A percentile compares a stretch with the other conserved stretches of the same genome.
These are phyloP conservation scores for Gobio occitaniae DNA, from an alignment of 2,797 vertebrate species.

Conservation along the genomic window DNA sequence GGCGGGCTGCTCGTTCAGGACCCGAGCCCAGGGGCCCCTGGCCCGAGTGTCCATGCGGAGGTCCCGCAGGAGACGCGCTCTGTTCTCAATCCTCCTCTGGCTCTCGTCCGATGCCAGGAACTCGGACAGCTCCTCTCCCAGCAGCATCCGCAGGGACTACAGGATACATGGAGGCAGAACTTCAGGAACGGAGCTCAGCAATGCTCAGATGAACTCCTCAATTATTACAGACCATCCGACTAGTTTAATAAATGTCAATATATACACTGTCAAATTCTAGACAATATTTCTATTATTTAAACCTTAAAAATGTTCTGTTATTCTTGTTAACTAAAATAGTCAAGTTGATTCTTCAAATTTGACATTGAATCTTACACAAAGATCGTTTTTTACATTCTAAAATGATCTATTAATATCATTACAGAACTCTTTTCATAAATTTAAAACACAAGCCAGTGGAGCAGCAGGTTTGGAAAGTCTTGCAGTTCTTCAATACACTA, in stretches of 20 bases:
- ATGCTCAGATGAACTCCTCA: not conserved
- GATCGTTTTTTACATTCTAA: not conserved
- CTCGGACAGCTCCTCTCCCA: constrained; percentile 83
- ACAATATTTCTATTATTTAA: no score
- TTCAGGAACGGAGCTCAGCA: not conserved
- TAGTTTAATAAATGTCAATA: not conserved
- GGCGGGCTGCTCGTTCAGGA: constrained; percentile 83
- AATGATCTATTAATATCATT: not conserved
- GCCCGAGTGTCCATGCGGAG: constrained; percentile 83
- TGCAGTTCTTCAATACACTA: not conserved
- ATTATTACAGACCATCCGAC: not conserved
- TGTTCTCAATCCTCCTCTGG: constrained; percentile 74
- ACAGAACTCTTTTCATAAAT: not conserved
- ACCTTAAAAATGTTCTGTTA: not conserved
- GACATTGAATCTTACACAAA: not conserved
- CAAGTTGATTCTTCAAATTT: not conserved
- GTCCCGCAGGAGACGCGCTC: constrained; percentile 83
- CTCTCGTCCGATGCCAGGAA: constrained; percentile 81
- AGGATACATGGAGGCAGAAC: constrained; percentile 33
- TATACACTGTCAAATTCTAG: not conserved
- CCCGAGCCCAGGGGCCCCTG: constrained; percentile 85
- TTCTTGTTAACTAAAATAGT: not conserved
- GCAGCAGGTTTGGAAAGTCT: not conserved
- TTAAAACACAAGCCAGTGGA: not conserved
- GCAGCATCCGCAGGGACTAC: constrained; percentile 80